phyloP scores from a whole-genome alignment of 1,140 invertebrate genomes.

The Chrysomallon squamiferum region DNA sequence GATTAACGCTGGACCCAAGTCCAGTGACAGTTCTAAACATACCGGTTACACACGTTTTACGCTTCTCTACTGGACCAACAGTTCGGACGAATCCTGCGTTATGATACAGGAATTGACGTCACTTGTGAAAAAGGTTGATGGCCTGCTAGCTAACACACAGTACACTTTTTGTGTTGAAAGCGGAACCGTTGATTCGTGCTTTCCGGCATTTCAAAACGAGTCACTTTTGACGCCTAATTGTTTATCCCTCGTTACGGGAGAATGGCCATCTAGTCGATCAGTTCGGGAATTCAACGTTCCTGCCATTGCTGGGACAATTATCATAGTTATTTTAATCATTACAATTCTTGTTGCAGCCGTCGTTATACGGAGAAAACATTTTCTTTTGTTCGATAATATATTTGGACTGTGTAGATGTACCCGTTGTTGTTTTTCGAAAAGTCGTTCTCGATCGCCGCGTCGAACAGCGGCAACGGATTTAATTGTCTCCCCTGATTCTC shows the following conservation, averaged over 20 bases:
- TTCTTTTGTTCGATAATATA: neutral
- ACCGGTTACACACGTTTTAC: neutral
- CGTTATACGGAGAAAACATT: conserved; percentile 1
- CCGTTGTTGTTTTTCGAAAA: neutral
- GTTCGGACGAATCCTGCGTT: neutral
- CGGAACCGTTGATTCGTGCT: neutral
- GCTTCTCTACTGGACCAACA: conserved; percentile 3
- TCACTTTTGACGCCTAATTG: neutral
- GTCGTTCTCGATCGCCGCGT: neutral
- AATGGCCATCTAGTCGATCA: neutral
- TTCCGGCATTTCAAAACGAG: neutral
- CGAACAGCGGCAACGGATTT: neutral
- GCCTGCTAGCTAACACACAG: neutral
- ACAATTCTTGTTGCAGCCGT: neutral
- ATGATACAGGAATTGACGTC: conserved; percentile 5
- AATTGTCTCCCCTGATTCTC: conserved; percentile 2
- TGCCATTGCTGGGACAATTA: neutral
- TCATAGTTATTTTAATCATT: neutral
- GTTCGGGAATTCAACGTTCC: neutral
- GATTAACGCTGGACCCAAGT: neutral
- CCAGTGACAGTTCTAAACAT: neutral
- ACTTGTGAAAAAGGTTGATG: neutral
- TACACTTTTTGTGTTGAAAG: conserved; percentile 5
- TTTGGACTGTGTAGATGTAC: conserved; percentile 1
- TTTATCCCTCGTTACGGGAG: neutral